phyloP scores from a whole-genome alignment of 1,140 invertebrate species.

The Ridgeia piscesae region DNA sequence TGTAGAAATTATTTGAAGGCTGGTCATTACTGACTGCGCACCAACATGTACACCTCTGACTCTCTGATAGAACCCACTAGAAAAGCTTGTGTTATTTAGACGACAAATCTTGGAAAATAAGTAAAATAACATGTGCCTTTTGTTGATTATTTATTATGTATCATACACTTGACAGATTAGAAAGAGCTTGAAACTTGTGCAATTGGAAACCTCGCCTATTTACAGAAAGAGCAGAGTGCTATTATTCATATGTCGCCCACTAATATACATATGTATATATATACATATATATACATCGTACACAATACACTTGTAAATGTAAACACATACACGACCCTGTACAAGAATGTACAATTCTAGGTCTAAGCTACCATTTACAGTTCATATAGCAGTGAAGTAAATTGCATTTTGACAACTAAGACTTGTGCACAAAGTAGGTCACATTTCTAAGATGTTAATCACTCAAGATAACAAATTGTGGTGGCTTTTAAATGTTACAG shows the following conservation, averaged over 20 bases:
- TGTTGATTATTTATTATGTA: not conserved
- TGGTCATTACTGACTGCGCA: too few species aligned
- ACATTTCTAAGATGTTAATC: too few species aligned
- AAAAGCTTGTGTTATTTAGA: too few species aligned
- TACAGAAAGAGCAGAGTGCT: not conserved
- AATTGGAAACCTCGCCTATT: not conserved
- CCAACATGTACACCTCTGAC: too few species aligned
- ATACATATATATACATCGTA: not conserved
- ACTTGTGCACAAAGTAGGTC: not conserved
- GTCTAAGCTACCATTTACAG: not conserved
- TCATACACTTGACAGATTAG: not conserved
- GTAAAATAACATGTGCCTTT: not conserved
- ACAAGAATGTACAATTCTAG: not conserved
- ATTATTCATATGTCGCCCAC: not conserved
- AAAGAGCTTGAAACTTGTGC: not conserved
- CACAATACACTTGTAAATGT: not conserved
- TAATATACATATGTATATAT: constrained; percentile 2
- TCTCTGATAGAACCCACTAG: too few species aligned
- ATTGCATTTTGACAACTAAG: not conserved
- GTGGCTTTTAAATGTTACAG: too few species aligned
- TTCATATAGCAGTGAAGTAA: constrained; percentile 6
- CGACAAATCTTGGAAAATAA: too few species aligned
- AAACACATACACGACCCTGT: not conserved
- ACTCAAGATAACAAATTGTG: too few species aligned
- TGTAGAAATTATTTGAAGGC: too few species aligned